Conservation (phyloP, 1,140 invertebrate species). For the Aricia agestis region DNA sequence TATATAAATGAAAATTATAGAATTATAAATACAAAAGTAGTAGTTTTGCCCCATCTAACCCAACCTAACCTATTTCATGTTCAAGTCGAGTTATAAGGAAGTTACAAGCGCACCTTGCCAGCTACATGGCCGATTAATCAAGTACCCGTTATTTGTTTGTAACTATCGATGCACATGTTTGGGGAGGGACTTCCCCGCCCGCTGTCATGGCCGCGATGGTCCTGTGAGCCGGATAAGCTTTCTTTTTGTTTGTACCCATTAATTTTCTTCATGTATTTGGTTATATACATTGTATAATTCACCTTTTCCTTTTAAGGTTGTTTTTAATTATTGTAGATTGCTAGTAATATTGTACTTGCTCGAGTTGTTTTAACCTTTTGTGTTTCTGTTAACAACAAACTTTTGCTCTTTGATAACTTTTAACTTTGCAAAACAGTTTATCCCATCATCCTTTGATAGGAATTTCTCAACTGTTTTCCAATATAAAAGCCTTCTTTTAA, state of each 20-base stretch:
- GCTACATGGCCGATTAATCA: not conserved
- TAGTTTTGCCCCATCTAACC: not conserved
- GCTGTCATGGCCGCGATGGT: conserved; percentile 26
- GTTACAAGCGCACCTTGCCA: not conserved
- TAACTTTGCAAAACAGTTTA: not conserved
- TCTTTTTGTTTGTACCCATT: conserved; percentile 6
- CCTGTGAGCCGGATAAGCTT: conserved; percentile 14
- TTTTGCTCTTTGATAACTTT: not conserved
- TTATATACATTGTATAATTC: not conserved
- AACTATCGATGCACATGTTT: conserved; percentile 28
- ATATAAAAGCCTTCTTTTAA: not conserved
- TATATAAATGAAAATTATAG: no score
- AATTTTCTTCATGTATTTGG: conserved; percentile 3
- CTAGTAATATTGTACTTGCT: no score
- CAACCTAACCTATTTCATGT: no score
- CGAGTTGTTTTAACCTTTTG: no score
- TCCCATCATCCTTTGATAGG: not conserved
- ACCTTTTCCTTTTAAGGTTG: no score
- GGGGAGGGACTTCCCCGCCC: conserved; percentile 29
- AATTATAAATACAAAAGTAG: not conserved
- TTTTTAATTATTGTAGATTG: no score
- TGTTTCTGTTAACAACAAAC: no score
- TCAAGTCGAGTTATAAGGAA: no score
- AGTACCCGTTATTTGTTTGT: not conserved
- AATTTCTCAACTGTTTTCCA: not conserved